Base-by-base conservation (phyloP, 1,140 invertebrate genomes). In the Leptoteleia sp. region DNA sequence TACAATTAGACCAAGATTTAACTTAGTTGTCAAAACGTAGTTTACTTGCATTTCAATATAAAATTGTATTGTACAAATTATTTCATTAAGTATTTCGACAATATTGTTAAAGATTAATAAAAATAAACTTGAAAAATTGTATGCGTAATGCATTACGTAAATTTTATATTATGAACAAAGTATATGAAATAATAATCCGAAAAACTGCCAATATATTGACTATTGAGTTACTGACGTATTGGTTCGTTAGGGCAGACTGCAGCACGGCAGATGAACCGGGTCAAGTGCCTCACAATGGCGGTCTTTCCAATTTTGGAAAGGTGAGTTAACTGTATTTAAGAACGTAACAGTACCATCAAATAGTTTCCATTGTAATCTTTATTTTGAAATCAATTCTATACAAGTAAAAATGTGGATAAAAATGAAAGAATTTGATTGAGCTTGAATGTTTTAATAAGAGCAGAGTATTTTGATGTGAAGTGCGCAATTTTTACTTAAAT, bases 231-330 rank as follows among this genome's bases (percentile, higher is more conserved):
- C 85, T 88, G 84, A 88, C 85, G 80, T 88, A 83, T 88, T 89
- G 86, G 86, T 88, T 88, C 86, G 86, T 86, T 88, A 94, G 93
- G 93, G 93, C 93, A 88, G 93, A 94, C 90, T 94, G 93, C 83
- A 93, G 91, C 87, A 91, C 90, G 85, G 91, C 91, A 85, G 91
- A 92, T 87, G 91, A 92, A 85, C 91, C 93, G 33, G 92, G 93
- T 81, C 93, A 93, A 89, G 90, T 92, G 82, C 92, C 93, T 73
- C 92, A 91, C 80, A 91, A 92, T 76, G 92, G 92, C 54, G 94
- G 94, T 73, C 92, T 95, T 61, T 94, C 93, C 16, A 91, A 93
- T 84, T 95, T 95, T 72, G 94, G 94, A 88, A 93, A 93, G 92
- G 94, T 95, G 88, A 91, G 90, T 86, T 62, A 55, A 75, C 68